Conservation (phyloP, 2,113 vertebrate genomes). For the Scytalopus superciliaris region DNA sequence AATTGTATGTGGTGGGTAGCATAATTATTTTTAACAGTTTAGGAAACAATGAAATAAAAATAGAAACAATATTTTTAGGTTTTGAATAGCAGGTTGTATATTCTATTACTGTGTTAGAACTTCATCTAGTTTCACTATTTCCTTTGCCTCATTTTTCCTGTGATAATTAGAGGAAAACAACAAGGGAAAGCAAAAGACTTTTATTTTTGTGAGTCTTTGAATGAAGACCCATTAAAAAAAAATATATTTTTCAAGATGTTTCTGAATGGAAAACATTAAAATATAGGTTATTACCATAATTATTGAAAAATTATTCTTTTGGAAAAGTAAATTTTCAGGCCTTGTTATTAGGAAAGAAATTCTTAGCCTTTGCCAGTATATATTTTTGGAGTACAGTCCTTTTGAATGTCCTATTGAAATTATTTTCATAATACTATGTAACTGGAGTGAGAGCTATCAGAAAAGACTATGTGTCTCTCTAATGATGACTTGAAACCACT, state of each 20-base stretch:
- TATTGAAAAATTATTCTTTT: neutral
- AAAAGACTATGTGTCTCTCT: neutral
- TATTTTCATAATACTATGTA: neutral
- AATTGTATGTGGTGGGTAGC: neutral
- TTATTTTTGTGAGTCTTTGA: neutral
- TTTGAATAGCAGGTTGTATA: neutral
- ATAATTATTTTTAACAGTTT: neutral
- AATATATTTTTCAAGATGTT: neutral
- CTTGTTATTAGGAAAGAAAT: neutral
- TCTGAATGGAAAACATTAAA: neutral
- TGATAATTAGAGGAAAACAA: neutral
- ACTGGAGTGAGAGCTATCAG: neutral
- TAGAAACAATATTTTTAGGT: neutral
- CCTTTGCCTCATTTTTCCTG: neutral
- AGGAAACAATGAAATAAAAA: neutral
- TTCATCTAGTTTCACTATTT: neutral
- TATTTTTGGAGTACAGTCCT: neutral
- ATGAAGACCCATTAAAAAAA: neutral
- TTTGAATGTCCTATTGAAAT: neutral
- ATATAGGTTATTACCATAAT: neutral
- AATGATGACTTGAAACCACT: neutral
- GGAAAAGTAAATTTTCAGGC: neutral
- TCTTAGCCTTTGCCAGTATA: neutral
- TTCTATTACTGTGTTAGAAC: neutral
- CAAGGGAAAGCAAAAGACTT: fast-evolving